Percentiles rank a stretch among this genome's conserved stretches.
phyloP scores from a whole-genome alignment of 2,888 invertebrate genomes.

The Scaptomyza parva region DNA sequence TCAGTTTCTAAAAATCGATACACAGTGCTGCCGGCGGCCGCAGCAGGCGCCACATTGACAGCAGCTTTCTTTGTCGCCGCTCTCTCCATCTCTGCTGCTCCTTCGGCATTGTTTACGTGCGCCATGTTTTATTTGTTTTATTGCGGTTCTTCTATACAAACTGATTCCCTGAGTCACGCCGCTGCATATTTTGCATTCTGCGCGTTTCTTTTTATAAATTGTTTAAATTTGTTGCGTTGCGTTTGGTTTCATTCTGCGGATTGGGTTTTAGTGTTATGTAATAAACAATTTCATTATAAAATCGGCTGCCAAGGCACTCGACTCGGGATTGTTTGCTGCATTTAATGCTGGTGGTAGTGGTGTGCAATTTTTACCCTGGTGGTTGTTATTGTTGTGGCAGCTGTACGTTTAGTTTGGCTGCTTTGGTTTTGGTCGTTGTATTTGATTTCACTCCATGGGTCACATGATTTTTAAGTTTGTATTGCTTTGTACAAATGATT shows the following conservation, averaged over 20 bases:
- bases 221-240: conserved; percentile 23
- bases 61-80: conserved; percentile 10
- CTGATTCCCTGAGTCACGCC: conserved; percentile 44
- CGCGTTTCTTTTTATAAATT: conserved; percentile 28
- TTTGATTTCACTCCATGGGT: conserved; percentile 21
- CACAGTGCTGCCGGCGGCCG: conserved; percentile 42
- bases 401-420: not conserved
- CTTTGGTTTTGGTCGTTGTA: conserved; percentile 13
- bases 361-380: conserved; percentile 20
- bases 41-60: conserved; percentile 36
- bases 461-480: conserved; percentile 47
- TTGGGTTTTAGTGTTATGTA: conserved; percentile 48
- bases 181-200: conserved; percentile 32
- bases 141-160: conserved; percentile 28
- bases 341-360: conserved; percentile 12
- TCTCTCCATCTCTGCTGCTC: conserved; percentile 30
- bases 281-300: conserved; percentile 50
- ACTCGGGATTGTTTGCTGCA: conserved; percentile 37
- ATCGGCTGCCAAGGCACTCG: conserved; percentile 60
- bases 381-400: conserved; percentile 20
- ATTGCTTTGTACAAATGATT: conserved; percentile 24
- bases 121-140: conserved; percentile 52
- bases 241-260: not conserved
- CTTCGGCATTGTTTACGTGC: conserved; percentile 70
- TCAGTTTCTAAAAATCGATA: conserved; percentile 68